Evolutionary conservation across 37 sponge, comb jelly and placozoan species (phyloP), one percentile per base, ranked within the genome.

Genomic region (Crambe crambe): DNA sequence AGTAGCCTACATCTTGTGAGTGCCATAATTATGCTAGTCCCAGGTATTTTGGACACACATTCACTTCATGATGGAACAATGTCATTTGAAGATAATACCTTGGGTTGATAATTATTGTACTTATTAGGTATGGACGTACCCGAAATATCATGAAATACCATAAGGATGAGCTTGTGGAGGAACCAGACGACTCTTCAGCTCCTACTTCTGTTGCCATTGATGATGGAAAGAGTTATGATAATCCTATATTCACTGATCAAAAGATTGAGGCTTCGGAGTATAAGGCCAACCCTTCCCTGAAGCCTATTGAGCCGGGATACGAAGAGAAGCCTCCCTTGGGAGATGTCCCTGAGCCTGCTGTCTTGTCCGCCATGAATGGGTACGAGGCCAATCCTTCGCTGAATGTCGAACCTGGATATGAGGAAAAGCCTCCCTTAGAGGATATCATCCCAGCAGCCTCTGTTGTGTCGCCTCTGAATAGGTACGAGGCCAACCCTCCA

Each of bases 121-220:
- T 47, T 12, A 15, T 6, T 47, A 15, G 51, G 12, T 15, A 47
- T 47, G 51, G 51, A 15, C 51, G 51, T 12, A 6, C 10, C 51
- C 51, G 51, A 15, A 47, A 47, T 6, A 15, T 12, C 12, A 47
- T 47, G 12, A 12, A 12, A 47, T 65, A 65, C 35, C 25, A 2
- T 2, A 65, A 65, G 35, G 70, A 70, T 12, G 70, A 70, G 40
- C 42, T 70, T 38, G 23, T 70, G 23, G 66, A 65, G 25, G 34
- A 65, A 31, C 66, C 66, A 6, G 66, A 6, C 3, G 5, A 30
- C 10, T 8, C 10, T 5, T 9, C 35, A 31, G 3, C 35, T 18
- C 10, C 35, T 32, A 5, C 10, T 65, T n/a, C n/a, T n/a, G n/a
- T n/a, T n/a, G n/a, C n/a, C n/a, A 2, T 30, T 31, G 35, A 32